Percentiles rank a stretch among this genome's conserved stretches.
Conservation (phyloP, 2,888 invertebrate genomes). For the Coremacera marginata region DNA sequence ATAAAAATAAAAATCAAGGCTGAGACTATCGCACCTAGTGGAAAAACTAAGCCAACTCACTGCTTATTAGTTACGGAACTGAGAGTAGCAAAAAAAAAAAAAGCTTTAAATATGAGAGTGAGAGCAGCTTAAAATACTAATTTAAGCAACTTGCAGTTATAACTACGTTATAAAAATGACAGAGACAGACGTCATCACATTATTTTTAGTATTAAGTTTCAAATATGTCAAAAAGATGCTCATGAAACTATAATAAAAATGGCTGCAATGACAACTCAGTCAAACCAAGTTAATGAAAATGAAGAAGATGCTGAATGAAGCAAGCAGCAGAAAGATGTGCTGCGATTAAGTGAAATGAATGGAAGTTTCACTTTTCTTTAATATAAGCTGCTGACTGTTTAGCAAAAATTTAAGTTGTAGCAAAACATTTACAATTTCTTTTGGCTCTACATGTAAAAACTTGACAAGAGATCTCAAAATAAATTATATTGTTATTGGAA, state of each 20-base stretch:
- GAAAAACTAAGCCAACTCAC: background rate
- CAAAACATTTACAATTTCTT: too few relatives aligned
- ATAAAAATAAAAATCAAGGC: background rate
- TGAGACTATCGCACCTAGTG: background rate
- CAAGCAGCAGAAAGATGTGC: constrained; percentile 3
- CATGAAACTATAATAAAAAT: constrained; percentile 8
- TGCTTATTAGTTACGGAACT: constrained; percentile 2
- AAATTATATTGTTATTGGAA: too few relatives aligned
- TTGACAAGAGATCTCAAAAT: background rate
- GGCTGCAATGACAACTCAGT: background rate
- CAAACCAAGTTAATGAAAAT: background rate
- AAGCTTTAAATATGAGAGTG: background rate
- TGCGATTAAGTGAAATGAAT: background rate
- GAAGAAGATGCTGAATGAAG: background rate
- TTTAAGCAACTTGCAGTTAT: background rate
- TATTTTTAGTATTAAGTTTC: too few relatives aligned
- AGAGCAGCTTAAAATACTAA: background rate
- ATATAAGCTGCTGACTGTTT: background rate
- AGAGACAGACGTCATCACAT: background rate
- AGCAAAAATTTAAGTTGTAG: background rate
- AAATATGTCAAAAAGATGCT: constrained; percentile 7
- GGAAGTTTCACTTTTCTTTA: constrained; percentile 7
- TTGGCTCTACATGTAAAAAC: background rate
- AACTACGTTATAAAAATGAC: background rate
- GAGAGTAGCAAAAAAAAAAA: background rate